A percentile compares a stretch with the other conserved stretches of the same genome.
phyloP scores from a whole-genome alignment of 2,888 invertebrate species.

The Lottia scabra region DNA sequence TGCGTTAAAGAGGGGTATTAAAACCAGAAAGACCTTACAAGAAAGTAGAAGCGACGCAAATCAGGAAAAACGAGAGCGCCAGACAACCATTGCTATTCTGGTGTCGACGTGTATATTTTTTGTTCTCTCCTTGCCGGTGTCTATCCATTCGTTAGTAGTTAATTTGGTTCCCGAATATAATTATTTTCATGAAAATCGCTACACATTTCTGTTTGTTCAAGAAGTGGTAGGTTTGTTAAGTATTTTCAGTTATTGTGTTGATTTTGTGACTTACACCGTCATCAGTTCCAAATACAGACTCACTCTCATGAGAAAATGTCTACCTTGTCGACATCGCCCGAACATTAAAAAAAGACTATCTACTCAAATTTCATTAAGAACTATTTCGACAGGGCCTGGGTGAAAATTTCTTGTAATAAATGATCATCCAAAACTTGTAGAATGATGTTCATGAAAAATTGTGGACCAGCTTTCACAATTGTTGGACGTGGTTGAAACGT shows the following conservation, averaged over 20 bases:
- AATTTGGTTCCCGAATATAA: neutral
- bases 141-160: neutral
- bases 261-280: neutral
- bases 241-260: neutral
- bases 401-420: too few relatives aligned
- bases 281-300: conserved; percentile 1
- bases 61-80: neutral
- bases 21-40: too few relatives aligned
- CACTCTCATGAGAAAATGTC: neutral
- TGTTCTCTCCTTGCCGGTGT: conserved; percentile 1
- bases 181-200: neutral
- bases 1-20: too few relatives aligned
- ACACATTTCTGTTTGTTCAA: conserved; percentile 6
- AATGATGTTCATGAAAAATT: too few relatives aligned
- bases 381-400: too few relatives aligned
- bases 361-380: too few relatives aligned
- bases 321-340: too few relatives aligned
- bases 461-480: too few relatives aligned
- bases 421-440: too few relatives aligned
- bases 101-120: neutral
- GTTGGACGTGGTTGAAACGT: too few relatives aligned
- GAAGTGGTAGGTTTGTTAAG: neutral
- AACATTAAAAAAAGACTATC: too few relatives aligned
- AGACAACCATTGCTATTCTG: neutral
- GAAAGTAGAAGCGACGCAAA: too few relatives aligned